Evolutionary conservation across 2,888 invertebrate species (phyloP).

Genomic region (Cylindroiulus punctatus): DNA sequence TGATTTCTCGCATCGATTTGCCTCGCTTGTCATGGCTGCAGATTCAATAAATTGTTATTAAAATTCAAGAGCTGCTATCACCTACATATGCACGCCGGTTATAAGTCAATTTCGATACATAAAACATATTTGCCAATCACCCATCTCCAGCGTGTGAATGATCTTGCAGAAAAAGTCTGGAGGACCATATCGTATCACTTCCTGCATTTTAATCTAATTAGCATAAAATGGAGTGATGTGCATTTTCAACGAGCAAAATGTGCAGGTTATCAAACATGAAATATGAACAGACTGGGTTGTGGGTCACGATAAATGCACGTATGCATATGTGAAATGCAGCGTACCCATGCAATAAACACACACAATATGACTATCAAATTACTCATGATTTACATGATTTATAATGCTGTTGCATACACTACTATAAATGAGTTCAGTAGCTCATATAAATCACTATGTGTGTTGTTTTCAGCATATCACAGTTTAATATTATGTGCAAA

Average conservation of each 20-base stretch:
- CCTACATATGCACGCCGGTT: not conserved
- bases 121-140: not conserved
- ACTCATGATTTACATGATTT: no score
- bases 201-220: conserved; percentile 14
- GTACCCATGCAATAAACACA: no score
- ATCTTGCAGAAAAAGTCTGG: not conserved
- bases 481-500: no score
- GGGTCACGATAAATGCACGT: no score
- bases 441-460: no score
- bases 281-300: no score
- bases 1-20: not conserved
- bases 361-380: no score
- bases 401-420: no score
- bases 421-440: no score
- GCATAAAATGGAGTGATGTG: not conserved
- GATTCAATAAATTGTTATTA: not conserved
- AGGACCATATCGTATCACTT: not conserved
- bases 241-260: not conserved
- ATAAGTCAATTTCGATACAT: not conserved
- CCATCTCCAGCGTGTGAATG: not conserved
- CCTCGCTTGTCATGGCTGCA: not conserved
- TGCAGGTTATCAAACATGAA: not conserved
- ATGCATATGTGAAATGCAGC: no score
- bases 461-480: no score
- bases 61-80: not conserved